Percentiles rank a stretch among this genome's conserved stretches.
Conservation (phyloP, 2,797 vertebrate species). For the Neosilurus mollespiculum region DNA sequence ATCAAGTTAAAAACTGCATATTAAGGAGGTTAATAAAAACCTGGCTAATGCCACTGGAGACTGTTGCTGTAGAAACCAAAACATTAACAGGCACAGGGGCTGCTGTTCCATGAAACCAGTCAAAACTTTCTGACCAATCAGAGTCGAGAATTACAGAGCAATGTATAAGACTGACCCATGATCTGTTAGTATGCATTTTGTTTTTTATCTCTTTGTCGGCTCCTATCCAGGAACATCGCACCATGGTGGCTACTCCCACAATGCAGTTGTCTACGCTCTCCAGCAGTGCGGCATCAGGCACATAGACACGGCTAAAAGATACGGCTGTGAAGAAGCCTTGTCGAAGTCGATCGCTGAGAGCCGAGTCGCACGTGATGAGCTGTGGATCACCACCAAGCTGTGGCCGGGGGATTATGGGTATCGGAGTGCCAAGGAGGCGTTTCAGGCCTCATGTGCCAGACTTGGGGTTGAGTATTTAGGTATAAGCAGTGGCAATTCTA, state of each 20-base stretch:
- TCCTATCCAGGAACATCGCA: constrained; percentile 75
- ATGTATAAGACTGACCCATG: no score
- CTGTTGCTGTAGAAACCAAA: background rate
- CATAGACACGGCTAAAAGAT: constrained; percentile 78
- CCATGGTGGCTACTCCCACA: constrained; percentile 73
- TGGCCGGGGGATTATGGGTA: constrained; percentile 76
- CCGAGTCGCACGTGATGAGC: constrained; percentile 63
- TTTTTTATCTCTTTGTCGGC: no score
- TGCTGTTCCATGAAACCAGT: background rate
- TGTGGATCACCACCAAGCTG: constrained; percentile 82
- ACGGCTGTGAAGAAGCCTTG: constrained; percentile 74
- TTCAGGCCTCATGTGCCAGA: constrained; percentile 68
- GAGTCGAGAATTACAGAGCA: background rate
- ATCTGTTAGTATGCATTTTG: no score
- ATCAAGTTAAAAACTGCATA: no score
- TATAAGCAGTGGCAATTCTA: no score
- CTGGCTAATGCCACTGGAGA: no score
- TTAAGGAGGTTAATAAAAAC: no score
- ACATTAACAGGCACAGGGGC: background rate
- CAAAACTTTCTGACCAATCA: background rate
- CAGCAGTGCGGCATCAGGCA: constrained; percentile 73
- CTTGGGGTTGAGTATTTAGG: constrained; percentile 77
- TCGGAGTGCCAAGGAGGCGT: constrained; percentile 69
- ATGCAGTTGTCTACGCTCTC: constrained; percentile 72
- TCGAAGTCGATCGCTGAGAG: constrained; percentile 71